Base-by-base conservation (phyloP, 1,140 invertebrate genomes). In the Pomacea maculata region DNA sequence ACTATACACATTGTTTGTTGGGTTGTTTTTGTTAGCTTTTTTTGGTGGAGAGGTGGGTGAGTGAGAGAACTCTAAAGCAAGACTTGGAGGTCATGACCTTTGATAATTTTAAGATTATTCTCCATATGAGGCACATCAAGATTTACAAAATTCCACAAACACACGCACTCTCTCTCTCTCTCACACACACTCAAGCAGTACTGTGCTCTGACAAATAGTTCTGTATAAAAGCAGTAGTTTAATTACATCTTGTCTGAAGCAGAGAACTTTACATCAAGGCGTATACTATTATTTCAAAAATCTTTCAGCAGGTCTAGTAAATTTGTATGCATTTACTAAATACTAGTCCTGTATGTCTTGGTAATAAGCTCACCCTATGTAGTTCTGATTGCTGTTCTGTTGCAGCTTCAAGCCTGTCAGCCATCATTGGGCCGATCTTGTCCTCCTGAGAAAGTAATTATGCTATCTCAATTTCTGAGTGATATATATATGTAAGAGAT, bases 401-500 rank as follows among this genome's bases (percentile, higher is more conserved):
- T n/a, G 64, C 72, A 8, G 79, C 79, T n/a, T 74, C 72, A 25
- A 80, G 63, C 54, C 65, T 74, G 17, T 54, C 79, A 0, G 79
- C 73, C 61, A 80, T 72, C 54, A 80, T 68, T 15, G 79, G 73
- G 63, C 65, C 65, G 8, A 80, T 80, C 63, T 54, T n/a, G 29
- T 80, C 73, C 72, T 80, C 79, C 79, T 80, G 72, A 61, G 45
- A 61, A 19, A 57, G n/a, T n/a, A 7, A 45, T 45, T 45, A 45
- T 45, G 34, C 34, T 45, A 45, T 45, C 34, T 45, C 34, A 45
- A 45, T 45, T 2, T 45, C 34, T 45, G 34, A 45, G 34, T 45
- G 34, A 45, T 6, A 45, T 45, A 45, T 45, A 45, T 45, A 45
- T 25, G n/a, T n/a, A n/a, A 45, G 34, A 45, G 34, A 45, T 45